Conservation (phyloP, 2,797 vertebrate species). For the Chloroceryle amazona region DNA sequence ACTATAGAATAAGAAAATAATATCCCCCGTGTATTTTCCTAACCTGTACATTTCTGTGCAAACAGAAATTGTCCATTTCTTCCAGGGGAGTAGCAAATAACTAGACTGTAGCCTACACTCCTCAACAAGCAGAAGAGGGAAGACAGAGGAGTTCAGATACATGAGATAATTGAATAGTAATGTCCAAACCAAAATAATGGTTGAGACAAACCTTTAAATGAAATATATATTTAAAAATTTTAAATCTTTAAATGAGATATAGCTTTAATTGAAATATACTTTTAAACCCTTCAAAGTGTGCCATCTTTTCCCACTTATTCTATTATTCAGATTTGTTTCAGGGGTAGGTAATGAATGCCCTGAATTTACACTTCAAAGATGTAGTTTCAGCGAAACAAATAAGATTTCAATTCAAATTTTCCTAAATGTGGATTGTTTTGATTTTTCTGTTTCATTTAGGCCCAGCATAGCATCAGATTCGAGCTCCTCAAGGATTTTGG, state of each 20-base stretch:
- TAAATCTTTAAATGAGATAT: background rate
- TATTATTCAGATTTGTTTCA: background rate
- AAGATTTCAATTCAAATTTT: background rate
- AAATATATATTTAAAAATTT: background rate
- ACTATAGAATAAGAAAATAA: no score
- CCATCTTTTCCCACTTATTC: background rate
- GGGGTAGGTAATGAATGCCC: background rate
- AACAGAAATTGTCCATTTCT: background rate
- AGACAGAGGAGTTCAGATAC: background rate
- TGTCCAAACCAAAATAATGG: background rate
- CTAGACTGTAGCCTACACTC: background rate
- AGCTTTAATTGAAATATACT: background rate
- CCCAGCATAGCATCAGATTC: background rate
- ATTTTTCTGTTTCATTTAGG: constrained; percentile 16
- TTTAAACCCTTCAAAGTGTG: background rate
- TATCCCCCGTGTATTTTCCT: background rate
- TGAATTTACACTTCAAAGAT: background rate
- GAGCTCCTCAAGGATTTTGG: background rate
- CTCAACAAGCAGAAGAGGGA: background rate
- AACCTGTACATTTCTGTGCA: background rate
- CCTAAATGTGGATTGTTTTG: background rate
- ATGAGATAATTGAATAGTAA: background rate
- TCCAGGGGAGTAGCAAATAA: background rate
- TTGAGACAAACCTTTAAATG: background rate
- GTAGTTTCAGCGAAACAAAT: background rate